These are phyloP conservation scores for Phoxinus phoxinus DNA, from an alignment of 2,113 vertebrate species.

Conservation along the genomic window DNA sequence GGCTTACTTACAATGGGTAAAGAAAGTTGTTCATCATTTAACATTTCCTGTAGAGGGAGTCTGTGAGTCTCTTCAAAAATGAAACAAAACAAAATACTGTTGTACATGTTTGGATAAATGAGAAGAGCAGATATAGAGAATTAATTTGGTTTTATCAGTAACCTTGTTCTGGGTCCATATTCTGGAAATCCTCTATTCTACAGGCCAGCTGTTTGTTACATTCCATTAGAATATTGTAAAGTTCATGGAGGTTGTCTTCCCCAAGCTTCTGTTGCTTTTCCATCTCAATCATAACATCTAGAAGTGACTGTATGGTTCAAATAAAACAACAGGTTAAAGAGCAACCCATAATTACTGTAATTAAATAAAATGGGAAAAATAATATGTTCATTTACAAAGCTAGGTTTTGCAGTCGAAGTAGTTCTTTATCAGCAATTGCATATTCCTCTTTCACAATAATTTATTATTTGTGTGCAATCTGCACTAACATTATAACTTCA, in stretches of 20 bases:
- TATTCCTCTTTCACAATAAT: neutral
- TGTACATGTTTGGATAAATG: too few species aligned
- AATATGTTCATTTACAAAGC: neutral
- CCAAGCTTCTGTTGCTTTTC: slow-evolving; percentile 68
- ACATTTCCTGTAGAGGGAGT: slow-evolving; percentile 2
- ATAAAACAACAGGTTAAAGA: neutral
- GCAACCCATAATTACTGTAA: neutral
- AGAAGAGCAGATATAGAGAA: neutral
- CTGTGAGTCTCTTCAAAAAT: neutral
- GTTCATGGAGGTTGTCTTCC: slow-evolving; percentile 44
- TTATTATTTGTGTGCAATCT: neutral
- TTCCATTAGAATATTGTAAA: neutral
- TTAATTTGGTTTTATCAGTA: neutral
- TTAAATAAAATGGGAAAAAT: neutral
- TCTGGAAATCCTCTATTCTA: slow-evolving; percentile 38
- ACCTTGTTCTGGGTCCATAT: neutral
- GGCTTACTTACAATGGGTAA: neutral
- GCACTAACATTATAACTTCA: neutral
- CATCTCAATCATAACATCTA: slow-evolving; percentile 75
- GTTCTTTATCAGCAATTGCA: neutral
- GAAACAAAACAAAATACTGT: neutral
- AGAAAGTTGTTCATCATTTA: neutral
- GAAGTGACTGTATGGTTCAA: slow-evolving; percentile 63
- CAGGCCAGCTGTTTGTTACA: slow-evolving; percentile 61
- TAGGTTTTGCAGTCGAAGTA: neutral